phyloP scores from a whole-genome alignment of 2,888 invertebrate genomes.

The Atherix ibis region DNA sequence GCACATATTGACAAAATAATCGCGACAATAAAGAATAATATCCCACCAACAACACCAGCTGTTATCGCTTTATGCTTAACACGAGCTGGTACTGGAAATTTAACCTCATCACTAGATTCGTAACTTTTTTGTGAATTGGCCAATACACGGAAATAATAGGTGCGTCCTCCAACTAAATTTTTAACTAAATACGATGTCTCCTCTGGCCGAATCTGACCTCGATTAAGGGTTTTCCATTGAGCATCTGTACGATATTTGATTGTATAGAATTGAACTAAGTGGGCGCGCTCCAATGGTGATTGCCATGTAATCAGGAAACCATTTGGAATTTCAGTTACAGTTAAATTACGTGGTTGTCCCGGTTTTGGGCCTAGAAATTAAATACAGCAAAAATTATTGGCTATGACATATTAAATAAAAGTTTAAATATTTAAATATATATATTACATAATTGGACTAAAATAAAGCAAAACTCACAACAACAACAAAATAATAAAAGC shows the following conservation, averaged over 20 bases:
- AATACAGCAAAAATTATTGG: background rate
- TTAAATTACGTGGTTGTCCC: slow-evolving; percentile 77
- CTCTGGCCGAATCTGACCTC: slow-evolving; percentile 75
- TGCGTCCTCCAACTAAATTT: slow-evolving; percentile 78
- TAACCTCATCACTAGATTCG: slow-evolving; percentile 75
- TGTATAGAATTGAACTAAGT: slow-evolving; percentile 74
- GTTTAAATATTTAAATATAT: too few species aligned
- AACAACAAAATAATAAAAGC: too few species aligned
- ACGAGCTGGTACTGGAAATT: slow-evolving; percentile 76
- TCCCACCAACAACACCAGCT: slow-evolving; percentile 91
- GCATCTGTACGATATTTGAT: slow-evolving; percentile 85
- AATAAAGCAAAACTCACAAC: background rate
- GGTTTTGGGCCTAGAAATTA: slow-evolving; percentile 68
- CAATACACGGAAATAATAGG: slow-evolving; percentile 82
- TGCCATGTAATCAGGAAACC: slow-evolving; percentile 86
- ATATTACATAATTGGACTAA: background rate
- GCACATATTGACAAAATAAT: slow-evolving; percentile 94
- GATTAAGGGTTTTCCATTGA: slow-evolving; percentile 75
- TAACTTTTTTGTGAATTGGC: slow-evolving; percentile 76
- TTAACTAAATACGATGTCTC: slow-evolving; percentile 86
- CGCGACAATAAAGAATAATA: slow-evolving; percentile 93
- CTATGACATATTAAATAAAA: background rate
- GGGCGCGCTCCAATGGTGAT: slow-evolving; percentile 63
- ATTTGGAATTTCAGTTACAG: slow-evolving; percentile 75
- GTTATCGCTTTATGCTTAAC: slow-evolving; percentile 92